Conservation (phyloP, 2,888 invertebrate genomes). For the Pocota personata region DNA sequence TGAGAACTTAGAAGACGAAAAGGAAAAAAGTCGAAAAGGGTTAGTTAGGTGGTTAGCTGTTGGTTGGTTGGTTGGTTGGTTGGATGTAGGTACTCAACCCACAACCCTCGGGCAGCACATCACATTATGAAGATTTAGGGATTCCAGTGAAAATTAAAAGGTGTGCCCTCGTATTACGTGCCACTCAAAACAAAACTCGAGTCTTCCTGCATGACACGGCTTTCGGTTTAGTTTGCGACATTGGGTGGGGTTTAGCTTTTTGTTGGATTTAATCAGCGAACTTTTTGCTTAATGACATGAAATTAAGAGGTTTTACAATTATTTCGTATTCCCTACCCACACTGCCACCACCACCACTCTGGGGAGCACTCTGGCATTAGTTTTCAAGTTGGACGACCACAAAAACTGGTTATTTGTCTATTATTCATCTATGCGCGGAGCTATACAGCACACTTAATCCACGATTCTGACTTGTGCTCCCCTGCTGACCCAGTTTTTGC, state of each 20-base stretch:
- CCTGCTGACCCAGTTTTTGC: slow-evolving; percentile 58
- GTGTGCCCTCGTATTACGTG: slow-evolving; percentile 59
- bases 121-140: slow-evolving; percentile 67
- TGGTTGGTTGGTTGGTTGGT: slow-evolving; percentile 20
- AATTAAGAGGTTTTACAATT: slow-evolving; percentile 69
- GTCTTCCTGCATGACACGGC: slow-evolving; percentile 39
- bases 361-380: slow-evolving; percentile 41
- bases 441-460: slow-evolving; percentile 43
- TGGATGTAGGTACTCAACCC: not conserved
- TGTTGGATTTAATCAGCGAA: slow-evolving; percentile 67
- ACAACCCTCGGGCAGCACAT: slow-evolving; percentile 45
- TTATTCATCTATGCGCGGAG: slow-evolving; percentile 55
- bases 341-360: slow-evolving; percentile 12
- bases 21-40: slow-evolving; percentile 13
- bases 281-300: slow-evolving; percentile 63
- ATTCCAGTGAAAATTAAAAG: slow-evolving; percentile 62
- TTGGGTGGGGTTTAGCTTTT: slow-evolving; percentile 39
- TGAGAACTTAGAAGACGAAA: slow-evolving; percentile 41
- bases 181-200: slow-evolving; percentile 49
- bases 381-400: slow-evolving; percentile 54
- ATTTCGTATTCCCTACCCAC: slow-evolving; percentile 25
- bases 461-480: slow-evolving; percentile 15
- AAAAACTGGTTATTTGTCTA: slow-evolving; percentile 66
- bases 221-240: slow-evolving; percentile 2
- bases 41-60: slow-evolving; percentile 24